Base-by-base conservation (phyloP, 2,797 vertebrate genomes). In the Takifugu rubripes region DNA sequence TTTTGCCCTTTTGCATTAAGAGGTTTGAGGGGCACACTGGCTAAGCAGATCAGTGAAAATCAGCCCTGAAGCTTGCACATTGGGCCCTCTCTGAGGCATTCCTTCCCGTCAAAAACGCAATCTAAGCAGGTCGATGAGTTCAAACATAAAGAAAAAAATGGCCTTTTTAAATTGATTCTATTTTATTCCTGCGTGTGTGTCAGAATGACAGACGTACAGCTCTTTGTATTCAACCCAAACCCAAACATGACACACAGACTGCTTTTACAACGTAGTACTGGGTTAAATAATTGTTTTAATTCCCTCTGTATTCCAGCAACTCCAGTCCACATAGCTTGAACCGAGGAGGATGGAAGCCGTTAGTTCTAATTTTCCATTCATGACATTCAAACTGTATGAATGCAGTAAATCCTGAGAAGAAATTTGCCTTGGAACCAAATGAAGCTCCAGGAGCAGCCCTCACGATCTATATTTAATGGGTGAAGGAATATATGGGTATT, bases 11-110 rank as follows among this genome's bases (percentile, higher is more conserved):
- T 74, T 88, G 90, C 88, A 87, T 90, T 89, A 88, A 81, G 81
- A 86, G 81, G 78, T 40, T 83, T 80, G 75, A 77, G 78, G 78
- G 82, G 75, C 65, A 72, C 64, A 59, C 68, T 68, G 84, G 77
- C 78, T 84, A 87, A 88, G 84, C 74, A 87, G 85, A 89, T 90
- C 89, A 90, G 83, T 82, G 79, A 81, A 80, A 70, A 40, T 77
- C 78, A 77, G 76, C 78, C 68, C 67, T 75, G 77, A 82, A 87
- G 67, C 56, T 47, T 52, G 59, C 63, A n/a, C n/a, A 64, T 77
- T 77, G 71, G 43, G 12, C 43, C 16, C 75, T 68, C 79, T 52
- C 16, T 6, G 67, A 70, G 49, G 48, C 59, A 58, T 67, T 74
- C 54, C 74, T 77, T 61, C 52, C 57, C 21, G 44, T 2, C 12